Percentiles rank a stretch among this genome's conserved stretches.
Conservation (phyloP, 1,140 invertebrate genomes). For the Ceratina calcarata region DNA sequence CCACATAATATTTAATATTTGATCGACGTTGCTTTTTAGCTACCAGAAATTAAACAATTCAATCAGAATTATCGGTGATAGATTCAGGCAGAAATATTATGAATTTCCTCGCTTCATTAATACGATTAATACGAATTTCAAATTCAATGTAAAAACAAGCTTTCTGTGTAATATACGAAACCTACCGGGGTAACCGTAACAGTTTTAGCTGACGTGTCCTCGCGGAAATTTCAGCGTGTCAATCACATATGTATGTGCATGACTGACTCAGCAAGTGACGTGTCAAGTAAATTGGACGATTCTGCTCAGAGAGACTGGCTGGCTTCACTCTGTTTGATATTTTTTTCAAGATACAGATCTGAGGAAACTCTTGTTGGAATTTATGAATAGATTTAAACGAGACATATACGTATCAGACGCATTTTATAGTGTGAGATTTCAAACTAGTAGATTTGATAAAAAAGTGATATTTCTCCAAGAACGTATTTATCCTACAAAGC, state of each 20-base stretch:
- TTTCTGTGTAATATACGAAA: not conserved
- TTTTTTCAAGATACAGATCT: not conserved
- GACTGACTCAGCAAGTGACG: slow-evolving; percentile 8
- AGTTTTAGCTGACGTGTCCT: not conserved
- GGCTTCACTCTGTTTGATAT: not conserved
- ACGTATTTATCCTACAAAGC: too few relatives aligned
- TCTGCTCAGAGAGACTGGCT: not conserved
- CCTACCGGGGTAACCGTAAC: too few relatives aligned
- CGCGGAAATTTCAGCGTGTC: not conserved
- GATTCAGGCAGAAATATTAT: too few relatives aligned
- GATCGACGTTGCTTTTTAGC: too few relatives aligned
- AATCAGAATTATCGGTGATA: too few relatives aligned
- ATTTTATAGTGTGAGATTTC: too few relatives aligned
- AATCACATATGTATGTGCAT: not conserved
- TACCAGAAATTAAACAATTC: too few relatives aligned
- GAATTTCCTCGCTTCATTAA: too few relatives aligned
- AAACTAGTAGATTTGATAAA: too few relatives aligned
- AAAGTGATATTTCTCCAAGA: too few relatives aligned
- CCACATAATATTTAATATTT: too few relatives aligned
- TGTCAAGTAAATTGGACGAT: slow-evolving; percentile 7
- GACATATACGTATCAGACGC: not conserved
- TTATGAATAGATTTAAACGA: not conserved
- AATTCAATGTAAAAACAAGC: not conserved
- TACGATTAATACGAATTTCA: not conserved
- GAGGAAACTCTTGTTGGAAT: not conserved